These are phyloP conservation scores for Pagetopsis macropterus DNA, from an alignment of 2,797 vertebrate species.

Conservation along the genomic window DNA sequence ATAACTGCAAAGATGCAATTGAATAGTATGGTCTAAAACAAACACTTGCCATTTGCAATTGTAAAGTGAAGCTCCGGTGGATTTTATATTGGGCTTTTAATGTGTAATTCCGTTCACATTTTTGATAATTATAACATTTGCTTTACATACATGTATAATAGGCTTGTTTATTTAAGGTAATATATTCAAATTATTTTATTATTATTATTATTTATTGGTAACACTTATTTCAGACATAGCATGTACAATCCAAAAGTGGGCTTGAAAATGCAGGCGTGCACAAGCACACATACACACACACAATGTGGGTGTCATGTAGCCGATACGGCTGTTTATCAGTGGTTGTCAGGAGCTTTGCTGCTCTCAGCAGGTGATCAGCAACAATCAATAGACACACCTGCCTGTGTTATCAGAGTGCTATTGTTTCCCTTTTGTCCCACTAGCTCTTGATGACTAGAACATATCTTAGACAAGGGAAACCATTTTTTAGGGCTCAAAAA, in stretches of 20 bases:
- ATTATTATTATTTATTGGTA: too few species aligned
- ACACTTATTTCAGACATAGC: too few species aligned
- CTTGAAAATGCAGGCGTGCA: too few species aligned
- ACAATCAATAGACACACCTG: conserved; percentile 53
- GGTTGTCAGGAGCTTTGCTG: conserved; percentile 50
- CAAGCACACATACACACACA: conserved; percentile 4
- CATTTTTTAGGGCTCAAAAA: background rate
- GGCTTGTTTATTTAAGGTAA: too few species aligned
- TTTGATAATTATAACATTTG: too few species aligned
- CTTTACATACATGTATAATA: too few species aligned
- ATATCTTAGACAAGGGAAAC: conserved; percentile 11
- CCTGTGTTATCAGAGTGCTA: conserved; percentile 26
- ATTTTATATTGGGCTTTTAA: too few species aligned
- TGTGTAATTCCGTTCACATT: too few species aligned
- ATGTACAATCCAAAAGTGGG: too few species aligned
- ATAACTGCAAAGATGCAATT: background rate
- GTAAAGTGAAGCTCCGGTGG: background rate
- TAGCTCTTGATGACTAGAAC: conserved; percentile 23
- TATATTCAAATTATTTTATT: too few species aligned
- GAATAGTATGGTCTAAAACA: background rate
- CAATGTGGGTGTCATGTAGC: conserved; percentile 20
- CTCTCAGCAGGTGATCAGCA: conserved; percentile 55
- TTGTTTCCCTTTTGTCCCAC: conserved; percentile 12
- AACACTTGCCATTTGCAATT: background rate
- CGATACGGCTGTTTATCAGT: conserved; percentile 39